Evolutionary conservation across 2,888 invertebrate species (phyloP).

Genomic region (Campopleginae sp.): DNA sequence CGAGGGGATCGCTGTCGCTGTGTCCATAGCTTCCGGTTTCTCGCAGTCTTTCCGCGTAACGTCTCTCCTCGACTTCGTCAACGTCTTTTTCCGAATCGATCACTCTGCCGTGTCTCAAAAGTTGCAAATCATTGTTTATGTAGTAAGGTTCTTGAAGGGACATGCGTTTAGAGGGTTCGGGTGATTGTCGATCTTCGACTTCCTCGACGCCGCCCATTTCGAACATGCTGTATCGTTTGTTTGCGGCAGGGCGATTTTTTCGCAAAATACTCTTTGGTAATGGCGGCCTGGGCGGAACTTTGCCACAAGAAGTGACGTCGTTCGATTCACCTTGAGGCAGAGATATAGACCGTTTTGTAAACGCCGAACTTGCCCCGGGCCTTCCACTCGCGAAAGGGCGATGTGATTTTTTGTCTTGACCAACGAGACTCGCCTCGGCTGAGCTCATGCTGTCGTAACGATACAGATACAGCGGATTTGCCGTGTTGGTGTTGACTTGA

Average conservation of each 20-base stretch:
- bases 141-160: slow-evolving; percentile 92
- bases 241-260: slow-evolving; percentile 84
- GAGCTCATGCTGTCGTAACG: slow-evolving; percentile 92
- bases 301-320: slow-evolving; percentile 81
- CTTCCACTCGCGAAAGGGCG: slow-evolving; percentile 62
- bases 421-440: slow-evolving; percentile 88
- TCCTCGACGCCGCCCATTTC: slow-evolving; percentile 88
- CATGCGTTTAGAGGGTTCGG: slow-evolving; percentile 88
- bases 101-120: slow-evolving; percentile 75
- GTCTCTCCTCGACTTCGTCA: slow-evolving; percentile 80
- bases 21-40: slow-evolving; percentile 75
- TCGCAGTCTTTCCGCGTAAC: slow-evolving; percentile 78
- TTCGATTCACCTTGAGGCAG: slow-evolving; percentile 84
- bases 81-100: slow-evolving; percentile 83
- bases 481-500: slow-evolving; percentile 83
- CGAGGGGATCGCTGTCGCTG: slow-evolving; percentile 74
- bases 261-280: slow-evolving; percentile 90
- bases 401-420: slow-evolving; percentile 78
- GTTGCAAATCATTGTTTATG: slow-evolving; percentile 83
- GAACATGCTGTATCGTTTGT: slow-evolving; percentile 91
- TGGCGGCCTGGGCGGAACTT: slow-evolving; percentile 89
- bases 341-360: slow-evolving; percentile 89
- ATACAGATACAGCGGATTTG: slow-evolving; percentile 92
- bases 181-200: slow-evolving; percentile 84
- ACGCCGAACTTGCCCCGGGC: slow-evolving; percentile 84